Base-by-base conservation (phyloP, 1,140 invertebrate genomes). In the Chironomus striatipennis region DNA sequence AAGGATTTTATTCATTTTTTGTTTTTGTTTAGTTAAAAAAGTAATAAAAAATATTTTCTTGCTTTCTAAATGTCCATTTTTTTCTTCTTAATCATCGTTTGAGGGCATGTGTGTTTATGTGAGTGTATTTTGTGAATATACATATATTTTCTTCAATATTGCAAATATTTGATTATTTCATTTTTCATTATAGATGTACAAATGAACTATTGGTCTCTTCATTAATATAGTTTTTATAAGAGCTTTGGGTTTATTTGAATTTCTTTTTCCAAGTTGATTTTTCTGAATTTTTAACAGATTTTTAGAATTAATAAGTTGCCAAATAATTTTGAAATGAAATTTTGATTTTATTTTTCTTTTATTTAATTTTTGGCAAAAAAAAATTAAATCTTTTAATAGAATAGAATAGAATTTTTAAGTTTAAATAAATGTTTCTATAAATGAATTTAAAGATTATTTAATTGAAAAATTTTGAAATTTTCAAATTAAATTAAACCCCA, bases 21-120 rank as follows among this genome's bases (percentile, higher is more conserved):
- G 2, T 67, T 18, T 18, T 70, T 9, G 12, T 57, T 21, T 70
- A n/a, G n/a, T 12, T 70, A 70, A 70, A 70, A 67, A 70, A 70
- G 65, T 70, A 70, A 70, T 21, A 70, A 70, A 70, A 70, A 20
- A 70, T 70, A 70, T 70, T 57, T 47, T 47, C n/a, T 57, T 34
- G 24, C 24, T 34, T 34, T 2, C 2, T 57, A 57, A 57, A 57
- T 57, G n/a, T 15, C 47, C n/a, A 12, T 57, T 5, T 57, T 57
- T 10, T 57, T 57, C 47, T n/a, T 57, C 47, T 12, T n/a, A n/a
- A 57, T 57, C 9, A 34, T 34, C 43, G 15, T 57, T 15, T 5
- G n/a, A 57, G 47, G 47, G n/a, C 47, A 15, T 57, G 47, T 15
- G 43, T 47, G 8, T 47, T 43, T 5, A 10, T 47, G 43, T 47